phyloP scores from a whole-genome alignment of 2,888 invertebrate genomes.

The Drosophila eohydei region DNA sequence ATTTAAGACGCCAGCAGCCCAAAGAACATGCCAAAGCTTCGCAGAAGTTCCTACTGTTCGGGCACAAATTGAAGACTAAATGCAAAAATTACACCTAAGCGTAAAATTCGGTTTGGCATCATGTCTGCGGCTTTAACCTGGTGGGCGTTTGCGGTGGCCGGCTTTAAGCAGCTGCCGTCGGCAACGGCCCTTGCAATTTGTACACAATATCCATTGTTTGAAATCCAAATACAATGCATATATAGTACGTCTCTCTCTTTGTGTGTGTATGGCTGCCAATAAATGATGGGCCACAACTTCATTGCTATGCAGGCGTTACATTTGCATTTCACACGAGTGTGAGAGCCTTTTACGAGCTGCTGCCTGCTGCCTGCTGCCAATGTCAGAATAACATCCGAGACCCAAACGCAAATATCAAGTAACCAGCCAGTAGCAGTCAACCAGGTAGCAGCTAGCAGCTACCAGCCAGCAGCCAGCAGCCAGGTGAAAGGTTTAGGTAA shows the following conservation, averaged over 20 bases:
- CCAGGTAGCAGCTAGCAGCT: conserved; percentile 13
- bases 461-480: conserved; percentile 23
- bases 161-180: conserved; percentile 31
- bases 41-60: conserved; percentile 20
- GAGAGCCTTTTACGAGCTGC: conserved; percentile 63
- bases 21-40: conserved; percentile 9
- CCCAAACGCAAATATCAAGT: conserved; percentile 34
- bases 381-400: conserved; percentile 62
- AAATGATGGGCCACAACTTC: conserved; percentile 46
- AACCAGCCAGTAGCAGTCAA: conserved; percentile 9
- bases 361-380: conserved; percentile 50
- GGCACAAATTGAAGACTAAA: conserved; percentile 69
- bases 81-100: conserved; percentile 73
- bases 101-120: conserved; percentile 49
- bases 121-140: conserved; percentile 38
- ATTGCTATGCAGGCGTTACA: conserved; percentile 61
- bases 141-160: neutral
- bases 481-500: conserved; percentile 56
- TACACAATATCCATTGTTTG: conserved; percentile 55
- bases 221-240: conserved; percentile 54
- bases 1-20: conserved; percentile 63
- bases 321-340: conserved; percentile 56
- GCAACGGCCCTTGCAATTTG: conserved; percentile 61
- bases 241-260: conserved; percentile 18
- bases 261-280: conserved; percentile 25